These are phyloP conservation scores for Onychomys torridus DNA, from an alignment of 2,797 vertebrate species.

Conservation along the genomic window DNA sequence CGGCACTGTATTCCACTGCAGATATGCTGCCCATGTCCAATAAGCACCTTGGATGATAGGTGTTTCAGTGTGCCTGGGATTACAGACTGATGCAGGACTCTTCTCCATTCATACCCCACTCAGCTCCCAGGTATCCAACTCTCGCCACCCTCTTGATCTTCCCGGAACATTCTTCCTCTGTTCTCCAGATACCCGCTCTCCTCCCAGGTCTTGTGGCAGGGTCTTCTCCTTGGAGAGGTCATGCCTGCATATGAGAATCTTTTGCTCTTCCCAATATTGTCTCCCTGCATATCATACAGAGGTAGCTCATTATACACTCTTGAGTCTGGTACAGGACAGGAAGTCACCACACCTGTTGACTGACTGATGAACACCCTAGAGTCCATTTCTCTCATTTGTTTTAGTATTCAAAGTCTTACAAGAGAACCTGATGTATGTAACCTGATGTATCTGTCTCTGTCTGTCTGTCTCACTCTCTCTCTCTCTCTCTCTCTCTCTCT, in stretches of 20 bases:
- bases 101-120: background rate
- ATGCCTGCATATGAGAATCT: background rate
- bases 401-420: background rate
- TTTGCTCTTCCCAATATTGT: background rate
- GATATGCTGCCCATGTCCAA: background rate
- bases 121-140: background rate
- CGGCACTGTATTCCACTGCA: background rate
- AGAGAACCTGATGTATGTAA: background rate
- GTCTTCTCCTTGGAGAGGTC: background rate
- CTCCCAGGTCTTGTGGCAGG: background rate
- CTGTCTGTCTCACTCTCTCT: no score
- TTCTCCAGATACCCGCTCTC: background rate
- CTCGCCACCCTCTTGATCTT: background rate
- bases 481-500: no score
- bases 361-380: background rate
- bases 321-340: background rate
- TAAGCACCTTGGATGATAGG: background rate
- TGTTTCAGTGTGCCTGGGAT: background rate
- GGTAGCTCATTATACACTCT: background rate
- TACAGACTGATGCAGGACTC: background rate
- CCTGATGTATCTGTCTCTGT: no score
- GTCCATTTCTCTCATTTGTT: background rate
- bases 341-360: background rate
- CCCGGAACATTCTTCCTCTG: background rate
- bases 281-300: background rate